phyloP scores from a whole-genome alignment of 2,797 vertebrate species.

The Poeciliopsis turneri region DNA sequence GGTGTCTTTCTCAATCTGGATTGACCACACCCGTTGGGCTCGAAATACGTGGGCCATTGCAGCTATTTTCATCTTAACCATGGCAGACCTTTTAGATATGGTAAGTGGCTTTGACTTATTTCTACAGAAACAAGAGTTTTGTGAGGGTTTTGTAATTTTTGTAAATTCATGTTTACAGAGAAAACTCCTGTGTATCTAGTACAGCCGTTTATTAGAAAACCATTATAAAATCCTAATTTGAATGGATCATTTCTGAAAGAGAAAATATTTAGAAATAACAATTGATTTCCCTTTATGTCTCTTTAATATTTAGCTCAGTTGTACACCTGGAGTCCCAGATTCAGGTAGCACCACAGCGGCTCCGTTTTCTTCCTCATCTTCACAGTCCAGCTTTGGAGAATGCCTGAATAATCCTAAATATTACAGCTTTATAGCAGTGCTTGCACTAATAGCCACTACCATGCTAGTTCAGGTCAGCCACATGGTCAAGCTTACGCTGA shows the following conservation, averaged over 20 bases:
- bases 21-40: slow-evolving; percentile 95
- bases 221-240: not conserved
- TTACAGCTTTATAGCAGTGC: slow-evolving; percentile 88
- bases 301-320: slow-evolving; percentile 84
- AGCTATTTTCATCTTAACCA: slow-evolving; percentile 91
- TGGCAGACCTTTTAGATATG: slow-evolving; percentile 92
- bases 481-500: slow-evolving; percentile 96
- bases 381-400: slow-evolving; percentile 39
- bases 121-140: not conserved
- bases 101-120: slow-evolving; percentile 73
- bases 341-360: slow-evolving; percentile 37
- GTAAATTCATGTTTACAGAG: not conserved
- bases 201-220: not conserved
- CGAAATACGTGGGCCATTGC: slow-evolving; percentile 97
- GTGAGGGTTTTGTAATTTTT: not conserved
- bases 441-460: slow-evolving; percentile 92
- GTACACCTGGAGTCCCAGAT: slow-evolving; percentile 72
- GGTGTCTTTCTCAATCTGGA: slow-evolving; percentile 94
- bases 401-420: slow-evolving; percentile 92
- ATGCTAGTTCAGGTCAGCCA: slow-evolving; percentile 99
- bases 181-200: not conserved
- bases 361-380: slow-evolving; percentile 14
- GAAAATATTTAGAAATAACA: not conserved
- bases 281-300: slow-evolving; percentile 14
- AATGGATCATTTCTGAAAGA: not conserved